These are phyloP conservation scores for Rhabdophis nuchalis DNA, from an alignment of 2,797 vertebrate species.

Conservation along the genomic window DNA sequence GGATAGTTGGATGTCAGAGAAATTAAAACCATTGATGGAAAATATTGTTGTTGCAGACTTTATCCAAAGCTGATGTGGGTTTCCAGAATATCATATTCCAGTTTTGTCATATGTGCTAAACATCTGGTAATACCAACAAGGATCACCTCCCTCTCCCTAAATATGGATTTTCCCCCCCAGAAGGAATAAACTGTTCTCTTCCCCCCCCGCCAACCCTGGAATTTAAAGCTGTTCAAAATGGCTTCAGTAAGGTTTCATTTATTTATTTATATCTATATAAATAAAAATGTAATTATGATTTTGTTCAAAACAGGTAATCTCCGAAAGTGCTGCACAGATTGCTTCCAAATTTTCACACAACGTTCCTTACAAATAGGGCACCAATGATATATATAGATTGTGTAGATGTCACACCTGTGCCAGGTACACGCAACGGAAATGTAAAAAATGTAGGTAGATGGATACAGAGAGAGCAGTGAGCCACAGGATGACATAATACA, in stretches of 20 bases:
- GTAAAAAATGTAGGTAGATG: too few relatives aligned
- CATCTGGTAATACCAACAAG: not conserved
- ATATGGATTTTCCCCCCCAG: not conserved
- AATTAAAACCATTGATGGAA: constrained; percentile 1
- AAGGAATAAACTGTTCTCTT: not conserved
- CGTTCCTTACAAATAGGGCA: too few relatives aligned
- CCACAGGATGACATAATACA: too few relatives aligned
- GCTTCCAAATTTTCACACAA: too few relatives aligned
- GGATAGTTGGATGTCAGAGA: not conserved
- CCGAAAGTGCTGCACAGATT: too few relatives aligned
- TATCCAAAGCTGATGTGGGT: not conserved
- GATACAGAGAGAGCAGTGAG: too few relatives aligned
- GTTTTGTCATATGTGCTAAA: not conserved
- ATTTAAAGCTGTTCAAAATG: not conserved
- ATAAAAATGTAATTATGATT: too few relatives aligned
- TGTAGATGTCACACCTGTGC: too few relatives aligned
- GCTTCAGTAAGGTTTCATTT: not conserved
- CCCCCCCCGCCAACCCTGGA: not conserved
- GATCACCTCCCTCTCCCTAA: not conserved
- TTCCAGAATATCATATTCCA: constrained; percentile 5
- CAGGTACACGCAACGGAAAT: too few relatives aligned
- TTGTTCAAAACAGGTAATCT: too few relatives aligned
- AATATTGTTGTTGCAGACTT: not conserved
- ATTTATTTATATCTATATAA: not conserved
- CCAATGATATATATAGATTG: too few relatives aligned